Base-by-base conservation (phyloP, 1,140 invertebrate genomes). In the Scaptomyza graminum region DNA sequence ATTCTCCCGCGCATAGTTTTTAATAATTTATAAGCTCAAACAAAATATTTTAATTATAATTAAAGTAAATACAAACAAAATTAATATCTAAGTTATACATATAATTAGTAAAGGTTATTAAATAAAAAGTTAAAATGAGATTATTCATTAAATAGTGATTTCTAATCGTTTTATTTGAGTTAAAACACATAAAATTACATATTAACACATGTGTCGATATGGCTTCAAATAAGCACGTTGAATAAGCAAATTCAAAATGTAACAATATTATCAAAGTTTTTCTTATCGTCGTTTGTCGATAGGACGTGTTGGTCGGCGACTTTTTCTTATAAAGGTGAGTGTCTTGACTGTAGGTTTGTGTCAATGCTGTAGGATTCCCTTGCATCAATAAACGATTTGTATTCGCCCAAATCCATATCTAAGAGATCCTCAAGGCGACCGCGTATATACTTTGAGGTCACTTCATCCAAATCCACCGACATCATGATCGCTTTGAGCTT, bases 401-500 rank as follows among this genome's bases (percentile, higher is more conserved):
- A 97, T 91, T 97, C 96, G 15, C 94, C 96, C 11, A 99, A 93
- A 93, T 98, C 96, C 95, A 97, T 97, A 84, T 97, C 95, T 28
- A 99, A 93, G 74, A 96, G 95, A 91, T 97, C 96, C 90, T 99
- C 98, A 8, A 99, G 94, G 18, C 96, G 94, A 12, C 95, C 95
- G 49, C 98, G 94, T 74, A 99, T 98, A 79, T 96, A 96, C 92
- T 98, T 98, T 74, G 97, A 98, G n/a, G 98, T 99, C 15, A 99
- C 98, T 91, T 99, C 97, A 92, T 99, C 98, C 60, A 99, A 93
- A 92, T 99, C 98, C 44, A 98, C 96, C 28, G 95, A 96, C 97
- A 99, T 98, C 97, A 99, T 99, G 50, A 99, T 97, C 90, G 99
- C 97, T 92, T 98, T 98, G 25, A 99, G 92, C 73, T 96, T 97